Evolutionary conservation across 2,888 invertebrate genomes (phyloP), one percentile per base, ranked within the genome.

Genomic region (Lysandra bellargus): DNA sequence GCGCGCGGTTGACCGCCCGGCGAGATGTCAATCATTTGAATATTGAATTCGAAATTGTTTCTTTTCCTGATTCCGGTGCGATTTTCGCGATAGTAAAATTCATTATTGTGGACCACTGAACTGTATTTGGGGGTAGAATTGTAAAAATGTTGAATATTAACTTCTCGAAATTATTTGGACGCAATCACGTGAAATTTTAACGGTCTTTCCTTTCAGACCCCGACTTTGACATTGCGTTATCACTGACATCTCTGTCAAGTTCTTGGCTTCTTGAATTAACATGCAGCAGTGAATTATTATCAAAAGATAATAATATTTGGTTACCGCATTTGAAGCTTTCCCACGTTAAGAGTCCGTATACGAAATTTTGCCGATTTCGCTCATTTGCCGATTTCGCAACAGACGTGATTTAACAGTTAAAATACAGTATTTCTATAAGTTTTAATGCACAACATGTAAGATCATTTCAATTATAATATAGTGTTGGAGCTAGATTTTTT

Each of bases 11-110:
- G 93, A 91, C 93, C 94, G 91, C 94, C 94, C 85, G 91, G 90
- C 84, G 94, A 90, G 92, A 92, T 93, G 94, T 94, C 94, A 94
- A 94, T 94, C 93, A 92, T 94, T 94, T 94, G 91, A 94, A 94
- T 93, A 92, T 89, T 87, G 85, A 76, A 76, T 76, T 57, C 57
- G 49, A 89, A 88, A 90, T 91, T 91, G 89, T 91, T 89, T 88
- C 88, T 87, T 90, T 89, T 89, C 87, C 90, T 86, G 85, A 90
- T 91, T 90, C 88, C 88, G 88, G 88, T 87, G 83, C 91, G 94
- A 93, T 93, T 88, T 80, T 88, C 81, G 84, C 90, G 93, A 93
- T 93, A 92, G 89, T 87, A 85, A 85, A 85, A 90, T 89, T 88
- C 85, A 87, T 88, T 90, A 89, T 90, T 89, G 89, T 86, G 84